Base-by-base conservation (phyloP, 2,797 vertebrate genomes). In the Cynodonichthys magdalenae region DNA sequence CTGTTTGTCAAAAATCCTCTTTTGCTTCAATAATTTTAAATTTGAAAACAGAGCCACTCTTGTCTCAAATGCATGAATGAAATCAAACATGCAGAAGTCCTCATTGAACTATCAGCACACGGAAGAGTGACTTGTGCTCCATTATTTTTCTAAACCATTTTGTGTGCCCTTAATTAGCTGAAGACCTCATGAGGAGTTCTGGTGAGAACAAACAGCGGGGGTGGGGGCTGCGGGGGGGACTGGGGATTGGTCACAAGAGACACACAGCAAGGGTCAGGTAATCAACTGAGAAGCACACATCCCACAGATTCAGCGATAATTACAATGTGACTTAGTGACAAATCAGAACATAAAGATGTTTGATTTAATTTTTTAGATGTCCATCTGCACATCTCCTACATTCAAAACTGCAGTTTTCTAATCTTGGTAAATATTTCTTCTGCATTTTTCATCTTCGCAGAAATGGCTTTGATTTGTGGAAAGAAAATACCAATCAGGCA, bases 401-500 rank as follows among this genome's bases (percentile, higher is more conserved):
- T 39, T 11, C 12, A 11, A 4, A 31, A 31, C 31, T 7, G 2
- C 36, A 39, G 36, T 39, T 14, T 10, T 39, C 36, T 39, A 39
- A 39, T 39, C 36, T 11, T 39, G 36, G 36, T 39, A 39, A 39
- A 14, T 14, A 12, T 39, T 39, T 39, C 36, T 39, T 12, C 19
- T 3, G 58, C 57, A 31, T 46, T 48, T 27, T 47, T 70, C 66
- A 46, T 45, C 27, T 52, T 20, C 7, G 24, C 47, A 63, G 17
- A 17, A 52, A n/a, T 46, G 53, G 62, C 9, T 62, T 56, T 60
- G 19, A 19, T 44, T 59, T 59, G 17, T 66, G 48, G 45, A 20
- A 57, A 41, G 49, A 74, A 66, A 75, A 77, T 19, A 56, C 17
- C 54, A 52, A 60, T 63, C 46, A 59, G 41, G 4, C 15, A 1